These are phyloP conservation scores for Malacoraja senta DNA, from an alignment of 2,797 vertebrate species.

Conservation along the genomic window DNA sequence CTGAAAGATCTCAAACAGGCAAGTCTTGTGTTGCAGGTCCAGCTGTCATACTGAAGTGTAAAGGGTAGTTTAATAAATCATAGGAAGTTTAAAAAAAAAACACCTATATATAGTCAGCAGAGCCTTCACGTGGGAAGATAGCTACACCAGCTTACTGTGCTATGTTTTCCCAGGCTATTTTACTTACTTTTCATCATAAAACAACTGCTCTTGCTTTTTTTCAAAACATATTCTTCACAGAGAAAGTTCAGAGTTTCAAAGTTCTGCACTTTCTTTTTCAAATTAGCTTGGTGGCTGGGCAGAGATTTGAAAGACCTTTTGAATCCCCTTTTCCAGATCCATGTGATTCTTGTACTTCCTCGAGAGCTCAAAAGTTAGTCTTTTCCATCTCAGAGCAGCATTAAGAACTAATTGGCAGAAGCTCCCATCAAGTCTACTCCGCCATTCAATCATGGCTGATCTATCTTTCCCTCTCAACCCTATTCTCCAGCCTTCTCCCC, in stretches of 20 bases:
- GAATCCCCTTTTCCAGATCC: conserved; percentile 54
- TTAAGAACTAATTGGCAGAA: conserved; percentile 82
- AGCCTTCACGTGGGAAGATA: conserved; percentile 18
- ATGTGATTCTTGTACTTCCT: conserved; percentile 63
- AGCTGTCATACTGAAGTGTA: conserved; percentile 34
- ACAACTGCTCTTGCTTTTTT: neutral
- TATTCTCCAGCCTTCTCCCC: too few relatives aligned
- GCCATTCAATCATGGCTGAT: too few relatives aligned
- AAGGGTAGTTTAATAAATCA: conserved; percentile 37
- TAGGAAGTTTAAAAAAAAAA: conserved; percentile 21
- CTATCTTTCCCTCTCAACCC: too few relatives aligned
- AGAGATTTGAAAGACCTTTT: conserved; percentile 59
- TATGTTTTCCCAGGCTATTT: conserved; percentile 24
- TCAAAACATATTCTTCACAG: neutral
- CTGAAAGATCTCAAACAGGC: conserved; percentile 30
- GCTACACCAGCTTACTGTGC: neutral
- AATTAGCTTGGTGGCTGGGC: conserved; percentile 67
- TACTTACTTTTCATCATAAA: conserved; percentile 16
- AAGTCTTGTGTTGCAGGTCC: conserved; percentile 24
- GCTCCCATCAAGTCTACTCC: too few relatives aligned
- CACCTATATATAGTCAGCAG: conserved; percentile 27
- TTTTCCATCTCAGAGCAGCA: conserved; percentile 51
- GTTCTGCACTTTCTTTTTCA: conserved; percentile 47
- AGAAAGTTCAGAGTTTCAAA: neutral
- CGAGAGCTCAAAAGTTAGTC: conserved; percentile 62